Evolutionary conservation across 2,888 invertebrate genomes (phyloP), one percentile per base, ranked within the genome.

Genomic region (Phytoseiulus persimilis): DNA sequence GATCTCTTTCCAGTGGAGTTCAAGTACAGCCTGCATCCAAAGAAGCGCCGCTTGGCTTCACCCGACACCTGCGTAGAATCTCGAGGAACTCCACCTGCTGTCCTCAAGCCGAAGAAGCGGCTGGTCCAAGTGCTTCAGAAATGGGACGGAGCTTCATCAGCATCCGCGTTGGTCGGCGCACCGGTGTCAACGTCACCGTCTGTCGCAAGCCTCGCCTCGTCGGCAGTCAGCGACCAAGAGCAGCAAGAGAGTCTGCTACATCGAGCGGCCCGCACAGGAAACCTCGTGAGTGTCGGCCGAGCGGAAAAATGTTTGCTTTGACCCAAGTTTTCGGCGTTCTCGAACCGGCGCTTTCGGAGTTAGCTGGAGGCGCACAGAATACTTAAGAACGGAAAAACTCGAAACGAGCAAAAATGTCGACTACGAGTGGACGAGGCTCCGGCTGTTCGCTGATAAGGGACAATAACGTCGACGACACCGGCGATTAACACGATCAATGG

Each of bases 111-210:
- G n/a, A 87, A 87, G 45, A 87, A 87, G 33, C 87, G 87, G n/a
- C n/a, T 45, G 39, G 87, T 87, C 9, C 87, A 87, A 45, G 87
- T 87, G 33, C 45, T 87, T n/a, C 87, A 87, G 87, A 87, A 87
- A 45, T 87, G 87, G 87, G 87, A 87, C n/a, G 87, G 31, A 45
- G 39, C 87, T n/a, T 33, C 87, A 11, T 28, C 87, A 87, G n/a
- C 87, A 6, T 87, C 87, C 11, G 65, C 65, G 9, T 33, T 45
- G 87, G 87, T 87, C 45, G 87, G 39, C 39, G 31, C 87, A 28
- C 33, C 87, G 87, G 23, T 39, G 32, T 45, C 33, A 33, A n/a
- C 87, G 45, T 45, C 87, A 33, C 32, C 33, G 5, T 6, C 87
- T 6, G 23, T 33, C 6, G 87, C 87, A 31, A 45, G 32, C 32